A percentile compares a stretch with the other conserved stretches of the same genome.
Conservation (phyloP, 2,113 vertebrate genomes). For the Hydrolagus affinis region DNA sequence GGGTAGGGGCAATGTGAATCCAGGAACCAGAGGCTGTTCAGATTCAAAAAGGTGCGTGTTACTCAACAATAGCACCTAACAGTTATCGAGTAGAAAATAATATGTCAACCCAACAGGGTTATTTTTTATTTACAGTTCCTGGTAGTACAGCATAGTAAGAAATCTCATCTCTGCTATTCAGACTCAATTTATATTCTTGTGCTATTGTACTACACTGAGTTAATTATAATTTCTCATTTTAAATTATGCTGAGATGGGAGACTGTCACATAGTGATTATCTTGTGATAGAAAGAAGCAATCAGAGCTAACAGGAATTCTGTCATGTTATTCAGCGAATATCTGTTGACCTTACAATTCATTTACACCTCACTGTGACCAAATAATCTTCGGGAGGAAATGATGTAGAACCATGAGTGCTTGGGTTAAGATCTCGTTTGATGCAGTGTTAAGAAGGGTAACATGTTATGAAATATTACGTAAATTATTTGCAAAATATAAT, state of each 20-base stretch:
- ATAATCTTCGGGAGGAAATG: slow-evolving; percentile 52
- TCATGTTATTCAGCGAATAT: slow-evolving; percentile 48
- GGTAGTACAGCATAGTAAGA: not conserved
- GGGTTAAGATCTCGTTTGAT: slow-evolving; percentile 47
- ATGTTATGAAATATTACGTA: slow-evolving; percentile 42
- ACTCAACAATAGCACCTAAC: not conserved
- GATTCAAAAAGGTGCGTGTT: not conserved
- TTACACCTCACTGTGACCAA: slow-evolving; percentile 45
- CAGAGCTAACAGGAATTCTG: slow-evolving; percentile 48
- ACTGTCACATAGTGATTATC: slow-evolving; percentile 50
- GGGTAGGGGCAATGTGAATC: not conserved
- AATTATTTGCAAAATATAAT: slow-evolving; percentile 42
- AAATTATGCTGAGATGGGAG: slow-evolving; percentile 46
- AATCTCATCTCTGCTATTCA: not conserved
- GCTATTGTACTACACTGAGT: slow-evolving; percentile 41
- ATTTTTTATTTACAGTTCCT: slow-evolving; percentile 2
- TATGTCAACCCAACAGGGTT: not conserved
- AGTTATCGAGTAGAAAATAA: not conserved
- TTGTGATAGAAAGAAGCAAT: slow-evolving; percentile 43
- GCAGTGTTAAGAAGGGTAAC: slow-evolving; percentile 43
- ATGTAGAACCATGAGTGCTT: slow-evolving; percentile 49
- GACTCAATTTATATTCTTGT: slow-evolving; percentile 39
- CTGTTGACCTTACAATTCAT: slow-evolving; percentile 56
- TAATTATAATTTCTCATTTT: slow-evolving; percentile 50
- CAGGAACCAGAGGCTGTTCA: not conserved